phyloP scores from a whole-genome alignment of 2,888 invertebrate species.

The Agrotis ipsilon region DNA sequence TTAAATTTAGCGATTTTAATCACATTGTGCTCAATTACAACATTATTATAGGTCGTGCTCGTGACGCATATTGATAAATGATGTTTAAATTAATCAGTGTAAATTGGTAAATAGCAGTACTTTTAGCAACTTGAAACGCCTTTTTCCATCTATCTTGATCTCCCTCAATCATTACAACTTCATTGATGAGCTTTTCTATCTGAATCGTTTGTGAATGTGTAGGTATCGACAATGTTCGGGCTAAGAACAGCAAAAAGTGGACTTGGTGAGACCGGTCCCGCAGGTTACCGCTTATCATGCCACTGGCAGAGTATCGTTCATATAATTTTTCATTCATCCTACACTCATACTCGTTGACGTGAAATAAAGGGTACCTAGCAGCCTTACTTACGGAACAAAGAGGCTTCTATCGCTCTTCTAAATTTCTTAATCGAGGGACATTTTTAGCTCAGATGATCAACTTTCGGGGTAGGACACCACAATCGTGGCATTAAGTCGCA shows the following conservation, averaged over 20 bases:
- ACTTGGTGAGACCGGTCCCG: constrained; percentile 79
- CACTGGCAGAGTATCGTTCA: constrained; percentile 65
- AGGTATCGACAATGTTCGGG: constrained; percentile 55
- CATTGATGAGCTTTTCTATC: constrained; percentile 16
- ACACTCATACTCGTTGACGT: constrained; percentile 19
- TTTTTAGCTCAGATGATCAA: background rate
- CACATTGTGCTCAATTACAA: background rate
- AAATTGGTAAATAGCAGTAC: too few species aligned
- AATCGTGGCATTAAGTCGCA: too few species aligned
- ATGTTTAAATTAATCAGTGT: background rate
- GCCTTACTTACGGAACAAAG: background rate
- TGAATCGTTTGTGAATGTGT: constrained; percentile 2
- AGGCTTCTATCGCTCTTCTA: background rate
- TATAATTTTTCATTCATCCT: constrained; percentile 73
- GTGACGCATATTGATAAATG: background rate
- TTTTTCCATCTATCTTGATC: background rate
- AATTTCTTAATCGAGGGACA: background rate
- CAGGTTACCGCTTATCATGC: constrained; percentile 75
- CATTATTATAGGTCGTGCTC: background rate
- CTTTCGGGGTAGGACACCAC: too few species aligned
- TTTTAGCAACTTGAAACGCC: too few species aligned
- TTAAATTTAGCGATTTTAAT: background rate
- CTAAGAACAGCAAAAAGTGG: constrained; percentile 77
- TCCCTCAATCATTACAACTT: background rate
- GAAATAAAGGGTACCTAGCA: background rate